A percentile compares a stretch with the other conserved stretches of the same genome.
These are phyloP conservation scores for Planococcus citri DNA, from an alignment of 1,140 invertebrate genomes.

Conservation along the genomic window DNA sequence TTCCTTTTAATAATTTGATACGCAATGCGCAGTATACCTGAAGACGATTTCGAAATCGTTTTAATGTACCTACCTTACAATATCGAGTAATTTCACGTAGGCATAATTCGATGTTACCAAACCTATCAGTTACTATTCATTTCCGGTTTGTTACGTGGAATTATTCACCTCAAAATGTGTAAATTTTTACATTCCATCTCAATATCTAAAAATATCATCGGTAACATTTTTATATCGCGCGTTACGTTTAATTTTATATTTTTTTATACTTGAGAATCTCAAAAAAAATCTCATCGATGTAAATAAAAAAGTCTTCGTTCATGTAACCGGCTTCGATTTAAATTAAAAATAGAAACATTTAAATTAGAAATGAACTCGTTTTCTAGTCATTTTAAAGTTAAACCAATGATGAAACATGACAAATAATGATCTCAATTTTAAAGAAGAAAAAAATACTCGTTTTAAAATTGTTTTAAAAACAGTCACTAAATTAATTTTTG, in stretches of 20 bases:
- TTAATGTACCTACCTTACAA: no score
- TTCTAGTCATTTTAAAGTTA: slow-evolving; percentile 10
- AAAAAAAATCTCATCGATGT: background rate
- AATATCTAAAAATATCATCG: background rate
- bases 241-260: background rate
- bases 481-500: background rate
- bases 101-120: background rate
- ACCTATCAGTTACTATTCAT: background rate
- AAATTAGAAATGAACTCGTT: background rate
- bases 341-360: no score
- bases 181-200: background rate
- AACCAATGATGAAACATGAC: background rate
- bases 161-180: background rate
- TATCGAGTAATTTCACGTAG: background rate
- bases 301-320: background rate
- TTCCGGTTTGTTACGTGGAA: background rate
- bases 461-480: background rate
- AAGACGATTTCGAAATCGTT: no score
- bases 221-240: background rate
- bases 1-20: no score
- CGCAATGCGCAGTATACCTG: no score
- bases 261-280: background rate
- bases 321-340: no score
- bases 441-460: background rate
- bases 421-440: slow-evolving; percentile 9